Conservation (phyloP, 2,113 vertebrate species). For the Phyllopteryx taeniolatus region DNA sequence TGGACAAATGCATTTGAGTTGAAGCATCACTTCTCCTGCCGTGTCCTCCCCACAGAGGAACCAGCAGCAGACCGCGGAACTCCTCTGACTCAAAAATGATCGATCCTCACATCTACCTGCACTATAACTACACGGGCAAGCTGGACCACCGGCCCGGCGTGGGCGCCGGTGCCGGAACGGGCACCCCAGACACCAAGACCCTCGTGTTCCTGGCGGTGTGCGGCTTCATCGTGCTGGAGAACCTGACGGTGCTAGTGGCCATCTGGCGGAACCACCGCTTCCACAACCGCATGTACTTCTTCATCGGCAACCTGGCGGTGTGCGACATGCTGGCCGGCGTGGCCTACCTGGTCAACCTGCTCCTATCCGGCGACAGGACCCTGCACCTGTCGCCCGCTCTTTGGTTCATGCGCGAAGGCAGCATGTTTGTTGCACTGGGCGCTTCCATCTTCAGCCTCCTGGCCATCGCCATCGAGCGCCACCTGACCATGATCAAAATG, state of each 20-base stretch:
- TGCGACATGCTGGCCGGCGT: slow-evolving; percentile 90
- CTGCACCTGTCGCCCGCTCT: slow-evolving; percentile 79
- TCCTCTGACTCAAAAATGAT: slow-evolving; percentile 59
- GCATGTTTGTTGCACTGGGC: slow-evolving; percentile 88
- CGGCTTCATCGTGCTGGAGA: slow-evolving; percentile 90
- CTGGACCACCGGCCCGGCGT: slow-evolving; percentile 65
- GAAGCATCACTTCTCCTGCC: background rate
- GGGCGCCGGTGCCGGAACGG: slow-evolving; percentile 35
- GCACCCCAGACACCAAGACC: slow-evolving; percentile 66
- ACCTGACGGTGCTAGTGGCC: slow-evolving; percentile 88
- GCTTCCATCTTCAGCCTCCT: slow-evolving; percentile 93
- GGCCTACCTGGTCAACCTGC: slow-evolving; percentile 87
- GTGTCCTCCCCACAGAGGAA: slow-evolving; percentile 1
- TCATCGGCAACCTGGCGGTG: slow-evolving; percentile 94
- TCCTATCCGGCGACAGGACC: slow-evolving; percentile 88
- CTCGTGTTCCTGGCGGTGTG: slow-evolving; percentile 82
- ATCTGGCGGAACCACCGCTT: slow-evolving; percentile 95
- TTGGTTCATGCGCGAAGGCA: slow-evolving; percentile 93
- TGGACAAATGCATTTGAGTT: background rate
- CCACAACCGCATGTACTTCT: slow-evolving; percentile 97
- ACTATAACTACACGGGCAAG: slow-evolving; percentile 93
- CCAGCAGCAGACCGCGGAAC: slow-evolving; percentile 16
- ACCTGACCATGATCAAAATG: slow-evolving; percentile 99
- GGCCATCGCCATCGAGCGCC: slow-evolving; percentile 93
- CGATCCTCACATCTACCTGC: slow-evolving; percentile 71